Base-by-base conservation (phyloP, 2,888 invertebrate species). In the Spodoptera picta region DNA sequence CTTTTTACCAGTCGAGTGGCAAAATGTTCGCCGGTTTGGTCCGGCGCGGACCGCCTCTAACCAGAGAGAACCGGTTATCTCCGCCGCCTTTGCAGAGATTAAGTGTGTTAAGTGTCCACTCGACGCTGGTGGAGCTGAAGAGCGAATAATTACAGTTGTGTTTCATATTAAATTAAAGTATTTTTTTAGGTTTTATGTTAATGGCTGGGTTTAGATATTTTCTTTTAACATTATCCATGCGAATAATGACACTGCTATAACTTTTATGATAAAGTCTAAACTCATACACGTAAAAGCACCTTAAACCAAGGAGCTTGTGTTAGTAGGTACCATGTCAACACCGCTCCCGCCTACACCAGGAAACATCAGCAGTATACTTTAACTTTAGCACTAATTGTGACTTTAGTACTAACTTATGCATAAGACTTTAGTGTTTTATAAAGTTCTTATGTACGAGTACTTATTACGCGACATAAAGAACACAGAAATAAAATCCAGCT, bases 1-100 rank as follows among this genome's bases (percentile, higher is more conserved):
- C 66, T 56, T 72, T 81, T 80, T 60, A 69, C 59, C 64, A 67
- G 60, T 65, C 52, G 55, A 73, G 68, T 61, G 69, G 65, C 27
- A 45, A 60, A 69, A 67, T 60, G 65, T 69, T 72, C 51, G 66
- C 60, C 60, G 55, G 42, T 47, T 41, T 9, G 12, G 9, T 31
- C 62, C 23, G 43, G 36, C 44, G 31, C n/a, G 19, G 23, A 10
- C 51, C 31, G 58, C n/a, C 24, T 23, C n/a, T 24, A 36, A 60
- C 57, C 44, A 58, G 23, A 42, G 55, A 23, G 43, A 62, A 50
- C 73, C 67, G 65, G 65, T 70, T 69, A 65, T 65, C 67, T 70
- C 60, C 60, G 65, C 51, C 52, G 67, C 52, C 61, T 73, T 73
- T 70, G 58, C 23, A 51, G 36, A 56, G 57, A 71, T 65, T 66